Base-by-base conservation (phyloP, 1,140 invertebrate genomes). In the Apis florea region DNA sequence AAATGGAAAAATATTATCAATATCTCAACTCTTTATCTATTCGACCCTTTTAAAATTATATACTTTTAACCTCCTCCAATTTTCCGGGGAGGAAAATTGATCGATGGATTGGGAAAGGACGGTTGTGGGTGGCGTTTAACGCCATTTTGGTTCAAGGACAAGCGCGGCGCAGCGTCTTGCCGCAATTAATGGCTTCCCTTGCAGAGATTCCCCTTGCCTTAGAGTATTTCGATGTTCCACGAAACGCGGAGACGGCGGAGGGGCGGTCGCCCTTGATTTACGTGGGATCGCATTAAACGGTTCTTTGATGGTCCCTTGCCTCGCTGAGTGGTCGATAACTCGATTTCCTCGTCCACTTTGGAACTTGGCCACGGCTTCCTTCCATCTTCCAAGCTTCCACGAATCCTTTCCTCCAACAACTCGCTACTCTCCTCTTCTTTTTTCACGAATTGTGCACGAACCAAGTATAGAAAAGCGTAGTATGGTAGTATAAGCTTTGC, bases 321-420 rank as follows among this genome's bases (percentile, higher is more conserved):
- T 88, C 66, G 31, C 84, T 86, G 87, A 90, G 90, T 89, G 90
- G 87, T 90, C 89, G 89, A 90, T 90, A 90, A 90, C 87, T 90
- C 88, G 85, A 90, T 90, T 90, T 89, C 82, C 84, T 81, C 83
- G 75, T 83, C 83, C 89, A 89, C 89, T 90, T 90, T 87, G 87
- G 88, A 90, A 90, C 85, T 85, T 79, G 69, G 89, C 85, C 86
- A 90, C 81, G 84, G 83, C 70, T 77, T 83, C 79, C 82, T 71
- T n/a, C 56, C 24, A 24, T 49, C 78, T 75, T 21, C 78, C 66
- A 51, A 56, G 31, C 12, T 64, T 53, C 71, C 47, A 19, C 53
- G 72, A 54, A 77, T 49, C 59, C 58, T 70, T 54, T 47, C 63
- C 59, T 72, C 67, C 13, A 53, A 13, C 31, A 63, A 21, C 26